A percentile compares a stretch with the other conserved stretches of the same genome.
Conservation (phyloP, 2,888 invertebrate species). For the Apamea epomidion region DNA sequence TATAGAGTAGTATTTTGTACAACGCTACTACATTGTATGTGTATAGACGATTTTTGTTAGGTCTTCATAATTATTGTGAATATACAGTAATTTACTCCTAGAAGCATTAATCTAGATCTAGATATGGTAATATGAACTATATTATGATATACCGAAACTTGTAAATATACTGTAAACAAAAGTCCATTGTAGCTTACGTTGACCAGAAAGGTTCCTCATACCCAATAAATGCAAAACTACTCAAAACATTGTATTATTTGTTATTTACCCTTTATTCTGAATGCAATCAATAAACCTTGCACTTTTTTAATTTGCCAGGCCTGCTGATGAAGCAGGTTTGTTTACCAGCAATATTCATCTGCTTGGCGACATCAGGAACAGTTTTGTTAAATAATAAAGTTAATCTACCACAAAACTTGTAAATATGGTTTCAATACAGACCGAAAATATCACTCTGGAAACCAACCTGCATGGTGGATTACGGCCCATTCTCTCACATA, state of each 20-base stretch:
- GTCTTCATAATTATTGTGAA: constrained; percentile 89
- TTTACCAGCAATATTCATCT: neutral
- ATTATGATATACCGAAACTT: constrained; percentile 87
- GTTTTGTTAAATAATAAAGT: neutral
- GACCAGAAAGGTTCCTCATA: constrained; percentile 91
- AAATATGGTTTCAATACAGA: neutral
- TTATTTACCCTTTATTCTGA: constrained; percentile 42
- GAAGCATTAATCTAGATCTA: constrained; percentile 85
- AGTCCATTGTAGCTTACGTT: constrained; percentile 91
- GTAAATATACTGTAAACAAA: constrained; percentile 90
- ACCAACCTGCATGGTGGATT: neutral
- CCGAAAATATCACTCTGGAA: neutral
- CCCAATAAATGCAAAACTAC: constrained; percentile 91
- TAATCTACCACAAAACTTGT: neutral
- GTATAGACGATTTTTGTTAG: constrained; percentile 86
- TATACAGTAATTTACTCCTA: constrained; percentile 87
- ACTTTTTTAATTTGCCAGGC: neutral
- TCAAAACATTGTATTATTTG: constrained; percentile 77
- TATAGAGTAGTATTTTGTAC: constrained; percentile 88
- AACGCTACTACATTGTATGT: constrained; percentile 84
- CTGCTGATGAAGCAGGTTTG: no score
- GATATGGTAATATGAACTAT: constrained; percentile 83
- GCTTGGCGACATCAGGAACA: neutral
- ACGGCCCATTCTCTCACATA: neutral
- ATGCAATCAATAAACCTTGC: neutral